A percentile compares a stretch with the other conserved stretches of the same genome.
Conservation (phyloP, 2,113 vertebrate genomes). For the Promerops cafer region DNA sequence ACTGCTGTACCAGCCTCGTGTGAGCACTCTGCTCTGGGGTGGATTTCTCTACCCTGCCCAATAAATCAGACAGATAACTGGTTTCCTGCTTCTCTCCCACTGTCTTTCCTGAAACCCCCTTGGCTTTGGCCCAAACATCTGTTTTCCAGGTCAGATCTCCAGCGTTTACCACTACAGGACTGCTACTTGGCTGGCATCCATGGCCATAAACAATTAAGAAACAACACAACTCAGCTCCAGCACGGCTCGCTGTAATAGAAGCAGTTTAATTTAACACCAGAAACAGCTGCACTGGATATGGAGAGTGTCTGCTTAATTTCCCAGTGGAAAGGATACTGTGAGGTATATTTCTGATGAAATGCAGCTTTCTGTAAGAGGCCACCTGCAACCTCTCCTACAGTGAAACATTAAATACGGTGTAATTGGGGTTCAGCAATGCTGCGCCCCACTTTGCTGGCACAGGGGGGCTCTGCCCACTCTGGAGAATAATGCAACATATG, state of each 20-base stretch:
- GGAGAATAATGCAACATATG: not conserved
- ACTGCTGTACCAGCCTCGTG: not conserved
- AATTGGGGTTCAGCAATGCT: not conserved
- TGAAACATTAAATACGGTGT: not conserved
- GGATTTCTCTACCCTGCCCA: not conserved
- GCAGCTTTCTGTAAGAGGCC: not conserved
- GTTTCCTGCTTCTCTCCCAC: constrained; percentile 7
- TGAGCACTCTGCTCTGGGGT: not conserved
- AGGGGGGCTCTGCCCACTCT: not conserved
- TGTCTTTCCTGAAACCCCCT: not conserved
- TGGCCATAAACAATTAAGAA: constrained; percentile 16
- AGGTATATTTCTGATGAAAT: not conserved
- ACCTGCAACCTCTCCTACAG: not conserved
- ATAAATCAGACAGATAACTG: constrained; percentile 44
- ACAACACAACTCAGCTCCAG: not conserved
- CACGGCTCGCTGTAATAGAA: not conserved
- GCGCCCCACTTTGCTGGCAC: not conserved
- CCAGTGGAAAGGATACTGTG: not conserved
- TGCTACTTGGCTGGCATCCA: constrained; percentile 14
- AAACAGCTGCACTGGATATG: constrained; percentile 37
- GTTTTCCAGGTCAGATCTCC: constrained; percentile 13
- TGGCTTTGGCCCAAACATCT: constrained; percentile 52
- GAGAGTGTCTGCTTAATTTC: constrained; percentile 36
- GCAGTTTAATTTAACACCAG: constrained; percentile 26
- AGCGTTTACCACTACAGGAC: not conserved